These are phyloP conservation scores for Zaprionus ornatus DNA, from an alignment of 1,140 invertebrate species.

Conservation along the genomic window DNA sequence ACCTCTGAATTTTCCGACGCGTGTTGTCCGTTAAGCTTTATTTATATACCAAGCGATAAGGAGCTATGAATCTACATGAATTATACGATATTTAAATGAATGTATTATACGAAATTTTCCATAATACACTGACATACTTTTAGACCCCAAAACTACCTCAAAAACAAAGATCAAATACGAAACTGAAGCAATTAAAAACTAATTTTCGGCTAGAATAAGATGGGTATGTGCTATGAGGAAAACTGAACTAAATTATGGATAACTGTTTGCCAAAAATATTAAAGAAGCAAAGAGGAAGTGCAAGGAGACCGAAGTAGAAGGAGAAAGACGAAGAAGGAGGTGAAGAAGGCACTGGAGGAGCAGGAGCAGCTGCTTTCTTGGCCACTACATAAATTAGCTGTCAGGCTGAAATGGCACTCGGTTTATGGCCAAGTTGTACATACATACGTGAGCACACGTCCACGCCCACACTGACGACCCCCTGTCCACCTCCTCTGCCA, in stretches of 20 bases:
- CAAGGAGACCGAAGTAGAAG: slow-evolving; percentile 52
- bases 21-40: not conserved
- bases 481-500: not conserved
- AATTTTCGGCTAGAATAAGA: slow-evolving; percentile 21
- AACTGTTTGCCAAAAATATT: slow-evolving; percentile 67
- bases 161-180: not conserved
- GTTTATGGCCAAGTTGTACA: slow-evolving; percentile 54
- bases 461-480: slow-evolving; percentile 44
- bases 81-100: not conserved
- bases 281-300: slow-evolving; percentile 53
- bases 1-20: not conserved
- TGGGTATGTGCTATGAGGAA: not conserved
- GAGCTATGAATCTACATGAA: slow-evolving; percentile 11
- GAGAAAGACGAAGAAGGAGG: slow-evolving; percentile 19
- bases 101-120: not conserved
- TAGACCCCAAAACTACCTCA: not conserved
- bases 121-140: not conserved
- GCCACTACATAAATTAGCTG: slow-evolving; percentile 81
- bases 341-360: slow-evolving; percentile 20
- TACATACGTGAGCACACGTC: slow-evolving; percentile 40
- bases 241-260: slow-evolving; percentile 66
- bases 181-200: slow-evolving; percentile 55
- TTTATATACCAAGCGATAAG: slow-evolving; percentile 3
- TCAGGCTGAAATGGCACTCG: slow-evolving; percentile 63
- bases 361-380: slow-evolving; percentile 61